Evolutionary conservation across 2,113 vertebrate genomes (phyloP), one percentile per base, ranked within the genome.

Genomic region (Pseudorhombus dupliciocellatus): DNA sequence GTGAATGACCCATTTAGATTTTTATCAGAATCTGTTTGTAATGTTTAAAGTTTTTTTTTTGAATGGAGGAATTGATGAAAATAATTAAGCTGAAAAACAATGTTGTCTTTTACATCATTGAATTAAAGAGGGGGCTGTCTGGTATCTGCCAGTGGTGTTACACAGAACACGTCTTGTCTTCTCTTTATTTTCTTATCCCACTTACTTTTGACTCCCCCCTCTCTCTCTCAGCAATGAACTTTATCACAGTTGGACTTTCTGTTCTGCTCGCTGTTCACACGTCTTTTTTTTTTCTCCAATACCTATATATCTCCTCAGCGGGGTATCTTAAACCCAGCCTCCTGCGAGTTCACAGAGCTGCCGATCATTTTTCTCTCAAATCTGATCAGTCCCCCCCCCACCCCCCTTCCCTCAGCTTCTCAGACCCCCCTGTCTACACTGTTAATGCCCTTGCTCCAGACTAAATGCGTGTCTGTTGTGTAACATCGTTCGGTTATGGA

Each of bases 281-380:
- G 48, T 60, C 18, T 25, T 21, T 28, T 62, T 26, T n/a, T 8
- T 40, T 9, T 16, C 42, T 48, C 44, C 46, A 37, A 2, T 53
- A 26, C 11, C 5, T 14, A 4, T 24, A 12, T 34, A 22, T 40
- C 8, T 56, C 26, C 54, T 6, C 10, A 44, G 10, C 12, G 42
- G 14, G 56, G 31, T 56, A 70, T 84, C 60, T 31, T 52, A 71
- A 78, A 75, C 56, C 53, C 55, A 30, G 53, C 52, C 42, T 46
- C 42, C 42, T 20, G 20, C 20, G 46, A 50, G 55, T 34, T 54
- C 55, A 68, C 34, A 62, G 59, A 67, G 37, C 69, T 65, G 30
- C 64, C 76, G 73, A 42, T 74, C 61, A 62, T 70, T 55, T 83
- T 84, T 75, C 51, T 72, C 40, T 70, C 58, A 72, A 72, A 65